phyloP scores from a whole-genome alignment of 1,140 invertebrate genomes.

The Bombus polaris region DNA sequence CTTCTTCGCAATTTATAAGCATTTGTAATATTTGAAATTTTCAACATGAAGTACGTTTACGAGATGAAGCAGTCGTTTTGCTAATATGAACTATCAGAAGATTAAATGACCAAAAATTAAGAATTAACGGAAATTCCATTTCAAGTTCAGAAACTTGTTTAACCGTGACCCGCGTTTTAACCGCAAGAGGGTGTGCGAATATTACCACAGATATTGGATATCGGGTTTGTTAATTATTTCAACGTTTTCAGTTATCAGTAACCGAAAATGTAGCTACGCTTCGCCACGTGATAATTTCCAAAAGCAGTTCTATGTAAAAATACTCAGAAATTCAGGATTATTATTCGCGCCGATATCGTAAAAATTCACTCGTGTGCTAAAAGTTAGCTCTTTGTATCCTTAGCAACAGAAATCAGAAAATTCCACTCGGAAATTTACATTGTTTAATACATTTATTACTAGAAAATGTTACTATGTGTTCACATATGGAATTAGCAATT shows the following conservation, averaged over 20 bases:
- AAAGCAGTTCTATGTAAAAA: neutral
- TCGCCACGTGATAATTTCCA: neutral
- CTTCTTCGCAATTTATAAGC: neutral
- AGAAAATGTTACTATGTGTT: no score
- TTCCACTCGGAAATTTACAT: neutral
- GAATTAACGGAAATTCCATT: neutral
- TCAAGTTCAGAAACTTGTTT: no score
- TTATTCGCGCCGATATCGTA: neutral
- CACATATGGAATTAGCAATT: no score
- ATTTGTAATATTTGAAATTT: neutral
- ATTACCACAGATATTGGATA: slow-evolving; percentile 1
- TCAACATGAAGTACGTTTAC: neutral
- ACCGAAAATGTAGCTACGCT: neutral
- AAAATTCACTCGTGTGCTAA: neutral
- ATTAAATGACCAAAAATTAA: neutral
- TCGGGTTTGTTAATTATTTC: slow-evolving; percentile 8
- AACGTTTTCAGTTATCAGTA: neutral
- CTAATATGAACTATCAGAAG: neutral
- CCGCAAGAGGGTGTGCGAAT: neutral
- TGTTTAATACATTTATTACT: no score
- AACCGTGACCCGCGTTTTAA: neutral
- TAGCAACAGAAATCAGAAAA: neutral
- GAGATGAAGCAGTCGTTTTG: neutral
- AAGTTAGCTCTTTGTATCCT: no score
- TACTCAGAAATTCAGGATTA: neutral